Evolutionary conservation across 2,113 vertebrate species (phyloP).

Genomic region (Atrichornis clamosus): DNA sequence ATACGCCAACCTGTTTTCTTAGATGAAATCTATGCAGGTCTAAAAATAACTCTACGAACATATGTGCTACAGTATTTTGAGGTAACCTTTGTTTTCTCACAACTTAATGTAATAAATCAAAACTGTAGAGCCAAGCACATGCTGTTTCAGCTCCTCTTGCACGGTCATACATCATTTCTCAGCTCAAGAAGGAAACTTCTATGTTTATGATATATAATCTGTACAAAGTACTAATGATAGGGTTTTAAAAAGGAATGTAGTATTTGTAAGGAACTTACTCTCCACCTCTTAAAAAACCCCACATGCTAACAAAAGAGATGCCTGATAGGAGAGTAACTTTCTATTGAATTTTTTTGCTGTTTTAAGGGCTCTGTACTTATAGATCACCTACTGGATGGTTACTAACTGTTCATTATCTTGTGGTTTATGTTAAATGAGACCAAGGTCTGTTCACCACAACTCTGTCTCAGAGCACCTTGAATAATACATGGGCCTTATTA

Average conservation of each 20-base stretch:
- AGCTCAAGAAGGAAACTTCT: neutral
- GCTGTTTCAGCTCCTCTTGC: neutral
- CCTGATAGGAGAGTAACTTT: neutral
- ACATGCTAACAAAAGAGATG: neutral
- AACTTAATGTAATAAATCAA: slow-evolving; percentile 47
- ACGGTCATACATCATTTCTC: neutral
- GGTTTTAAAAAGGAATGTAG: neutral
- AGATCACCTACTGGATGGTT: neutral
- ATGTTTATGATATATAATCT: neutral
- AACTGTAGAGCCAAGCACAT: neutral
- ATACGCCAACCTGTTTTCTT: neutral
- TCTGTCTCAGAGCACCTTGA: neutral
- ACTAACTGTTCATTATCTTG: neutral
- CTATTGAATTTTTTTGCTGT: neutral
- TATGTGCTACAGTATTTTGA: slow-evolving; percentile 12
- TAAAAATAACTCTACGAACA: slow-evolving; percentile 51
- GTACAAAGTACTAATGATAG: neutral
- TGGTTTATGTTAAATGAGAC: neutral
- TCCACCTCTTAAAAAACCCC: neutral
- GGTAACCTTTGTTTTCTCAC: slow-evolving; percentile 31
- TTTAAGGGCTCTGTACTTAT: neutral
- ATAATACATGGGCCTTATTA: neutral
- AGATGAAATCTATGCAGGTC: neutral
- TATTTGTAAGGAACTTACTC: neutral
- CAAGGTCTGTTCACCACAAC: neutral